A percentile compares a stretch with the other conserved stretches of the same genome.
Conservation (phyloP, 2,888 invertebrate genomes). For the Malachius bipustulatus region DNA sequence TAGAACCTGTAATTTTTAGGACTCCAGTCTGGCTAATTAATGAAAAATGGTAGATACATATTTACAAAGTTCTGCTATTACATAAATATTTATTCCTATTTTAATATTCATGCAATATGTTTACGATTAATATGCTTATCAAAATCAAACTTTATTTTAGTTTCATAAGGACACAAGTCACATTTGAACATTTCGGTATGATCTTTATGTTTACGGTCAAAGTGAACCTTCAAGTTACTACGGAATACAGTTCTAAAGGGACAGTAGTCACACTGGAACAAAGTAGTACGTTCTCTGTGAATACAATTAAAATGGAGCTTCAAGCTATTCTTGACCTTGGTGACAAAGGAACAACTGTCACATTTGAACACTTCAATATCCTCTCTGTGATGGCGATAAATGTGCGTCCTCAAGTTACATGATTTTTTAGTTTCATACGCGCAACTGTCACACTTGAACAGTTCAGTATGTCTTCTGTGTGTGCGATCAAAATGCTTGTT, state of each 20-base stretch:
- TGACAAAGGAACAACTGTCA: not conserved
- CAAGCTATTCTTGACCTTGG: not conserved
- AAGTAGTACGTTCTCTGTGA: not conserved
- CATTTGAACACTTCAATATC: not conserved
- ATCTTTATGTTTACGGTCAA: not conserved
- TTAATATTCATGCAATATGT: too few species aligned
- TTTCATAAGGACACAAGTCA: too few species aligned
- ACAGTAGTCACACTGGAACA: not conserved
- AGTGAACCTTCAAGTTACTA: not conserved
- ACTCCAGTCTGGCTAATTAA: too few species aligned
- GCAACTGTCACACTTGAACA: constrained; percentile 1
- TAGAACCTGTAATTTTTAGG: too few species aligned
- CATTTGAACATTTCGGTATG: not conserved
- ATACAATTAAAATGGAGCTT: not conserved
- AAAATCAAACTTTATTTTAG: too few species aligned
- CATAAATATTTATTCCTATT: too few species aligned
- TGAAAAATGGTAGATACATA: too few species aligned
- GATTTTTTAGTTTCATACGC: not conserved
- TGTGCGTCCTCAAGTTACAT: not conserved
- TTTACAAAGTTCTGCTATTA: too few species aligned
- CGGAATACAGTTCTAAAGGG: not conserved
- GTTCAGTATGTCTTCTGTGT: too few species aligned
- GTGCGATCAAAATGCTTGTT: too few species aligned
- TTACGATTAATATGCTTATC: too few species aligned
- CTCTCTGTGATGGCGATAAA: not conserved